These are phyloP conservation scores for Hydrotaea cyrtoneurina DNA, from an alignment of 2,888 invertebrate genomes.

Conservation along the genomic window DNA sequence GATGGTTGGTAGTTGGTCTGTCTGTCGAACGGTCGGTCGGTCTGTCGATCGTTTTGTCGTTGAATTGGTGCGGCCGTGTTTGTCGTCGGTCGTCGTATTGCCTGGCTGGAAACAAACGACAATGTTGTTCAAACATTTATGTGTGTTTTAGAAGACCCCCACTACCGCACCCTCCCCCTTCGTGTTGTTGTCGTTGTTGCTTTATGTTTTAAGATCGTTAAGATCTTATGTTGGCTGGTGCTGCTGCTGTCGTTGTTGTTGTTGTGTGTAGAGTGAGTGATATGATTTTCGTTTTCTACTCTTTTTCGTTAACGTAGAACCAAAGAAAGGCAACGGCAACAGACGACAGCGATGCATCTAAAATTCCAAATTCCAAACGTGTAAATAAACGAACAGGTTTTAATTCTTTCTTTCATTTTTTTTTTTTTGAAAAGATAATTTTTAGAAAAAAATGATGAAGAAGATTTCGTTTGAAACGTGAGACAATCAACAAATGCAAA, in stretches of 20 bases:
- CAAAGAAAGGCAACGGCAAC: conserved; percentile 15
- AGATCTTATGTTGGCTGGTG: conserved; percentile 50
- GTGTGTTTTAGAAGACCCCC: conserved; percentile 43
- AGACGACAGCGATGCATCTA: conserved; percentile 52
- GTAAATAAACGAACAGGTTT: conserved; percentile 66
- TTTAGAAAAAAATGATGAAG: conserved; percentile 38
- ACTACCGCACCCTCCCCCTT: neutral
- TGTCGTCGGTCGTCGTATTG: conserved; percentile 38
- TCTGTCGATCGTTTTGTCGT: conserved; percentile 40
- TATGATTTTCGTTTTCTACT: conserved; percentile 56
- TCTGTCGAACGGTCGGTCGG: conserved; percentile 66
- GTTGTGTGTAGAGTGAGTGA: conserved; percentile 35
- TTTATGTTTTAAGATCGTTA: conserved; percentile 58
- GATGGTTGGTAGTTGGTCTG: conserved; percentile 50
- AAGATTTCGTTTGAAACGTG: conserved; percentile 32
- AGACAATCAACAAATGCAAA: neutral
- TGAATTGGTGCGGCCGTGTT: conserved; percentile 9
- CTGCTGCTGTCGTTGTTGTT: conserved; percentile 29
- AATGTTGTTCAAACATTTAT: conserved; percentile 61
- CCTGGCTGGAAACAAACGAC: conserved; percentile 49
- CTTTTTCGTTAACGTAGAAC: conserved; percentile 47
- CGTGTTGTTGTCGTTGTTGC: conserved; percentile 19
- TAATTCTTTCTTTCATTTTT: neutral
- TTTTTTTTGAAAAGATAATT: neutral
- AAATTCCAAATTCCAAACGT: conserved; percentile 63